Conservation (phyloP, 2,888 invertebrate species). For the Idaea biselata region DNA sequence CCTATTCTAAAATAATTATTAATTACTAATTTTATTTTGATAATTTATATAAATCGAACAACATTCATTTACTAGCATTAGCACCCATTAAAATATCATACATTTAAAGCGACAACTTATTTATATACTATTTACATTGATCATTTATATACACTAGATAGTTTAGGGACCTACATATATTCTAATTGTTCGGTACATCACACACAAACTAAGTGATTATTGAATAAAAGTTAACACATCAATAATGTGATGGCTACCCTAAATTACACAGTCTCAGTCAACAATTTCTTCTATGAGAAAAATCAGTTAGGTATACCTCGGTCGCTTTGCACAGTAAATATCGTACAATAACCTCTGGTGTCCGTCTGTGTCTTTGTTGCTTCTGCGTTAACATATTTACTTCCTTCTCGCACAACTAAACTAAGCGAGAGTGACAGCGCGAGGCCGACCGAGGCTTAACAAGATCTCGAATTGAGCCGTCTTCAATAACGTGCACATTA, state of each 20-base stretch:
- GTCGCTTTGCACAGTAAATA: too few relatives aligned
- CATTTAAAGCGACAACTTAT: slow-evolving; percentile 64
- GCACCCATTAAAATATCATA: slow-evolving; percentile 76
- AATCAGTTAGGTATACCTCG: background rate
- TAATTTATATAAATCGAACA: slow-evolving; percentile 21
- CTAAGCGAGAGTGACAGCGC: too few relatives aligned
- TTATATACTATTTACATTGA: slow-evolving; percentile 59
- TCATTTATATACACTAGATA: slow-evolving; percentile 16
- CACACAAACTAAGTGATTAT: slow-evolving; percentile 23
- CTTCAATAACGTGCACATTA: slow-evolving; percentile 20
- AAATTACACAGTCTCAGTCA: slow-evolving; percentile 70
- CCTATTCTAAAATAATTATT: slow-evolving; percentile 44
- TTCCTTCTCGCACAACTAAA: too few relatives aligned
- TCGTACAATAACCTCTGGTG: too few relatives aligned
- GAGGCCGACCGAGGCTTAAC: slow-evolving; percentile 52
- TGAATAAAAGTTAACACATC: slow-evolving; percentile 26
- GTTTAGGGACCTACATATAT: slow-evolving; percentile 11
- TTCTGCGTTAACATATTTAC: too few relatives aligned
- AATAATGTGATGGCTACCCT: slow-evolving; percentile 66
- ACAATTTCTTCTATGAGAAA: slow-evolving; percentile 30
- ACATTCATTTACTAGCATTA: slow-evolving; percentile 40
- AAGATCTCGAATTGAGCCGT: slow-evolving; percentile 64
- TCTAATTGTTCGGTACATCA: slow-evolving; percentile 45
- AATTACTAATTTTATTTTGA: slow-evolving; percentile 25
- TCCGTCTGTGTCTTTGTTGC: too few relatives aligned